These are phyloP conservation scores for Nothura maculosa DNA, from an alignment of 2,797 vertebrate species.

Conservation along the genomic window DNA sequence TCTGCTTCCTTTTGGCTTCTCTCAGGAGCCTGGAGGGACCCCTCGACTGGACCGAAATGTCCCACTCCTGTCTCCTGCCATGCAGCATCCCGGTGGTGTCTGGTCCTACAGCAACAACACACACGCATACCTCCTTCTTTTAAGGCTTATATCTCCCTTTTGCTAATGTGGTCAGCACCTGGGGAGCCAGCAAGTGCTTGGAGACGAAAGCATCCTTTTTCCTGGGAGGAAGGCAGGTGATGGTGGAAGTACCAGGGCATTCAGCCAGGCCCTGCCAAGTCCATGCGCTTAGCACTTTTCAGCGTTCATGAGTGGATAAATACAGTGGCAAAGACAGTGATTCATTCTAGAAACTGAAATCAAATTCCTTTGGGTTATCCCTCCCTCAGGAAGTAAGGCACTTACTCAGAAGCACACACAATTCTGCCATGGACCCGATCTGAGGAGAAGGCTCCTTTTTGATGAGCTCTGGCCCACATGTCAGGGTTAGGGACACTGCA, in stretches of 20 bases:
- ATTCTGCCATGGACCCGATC: not conserved
- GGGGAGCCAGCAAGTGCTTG: not conserved
- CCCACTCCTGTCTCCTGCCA: fast-evolving
- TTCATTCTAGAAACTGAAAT: fast-evolving
- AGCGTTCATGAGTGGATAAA: not conserved
- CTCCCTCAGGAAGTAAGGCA: fast-evolving
- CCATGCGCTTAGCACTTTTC: not conserved
- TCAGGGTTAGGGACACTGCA: fast-evolving
- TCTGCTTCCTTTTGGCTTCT: not conserved
- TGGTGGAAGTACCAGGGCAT: fast-evolving
- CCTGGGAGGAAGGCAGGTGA: not conserved
- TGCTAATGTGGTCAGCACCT: fast-evolving
- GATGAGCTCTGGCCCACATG: fast-evolving
- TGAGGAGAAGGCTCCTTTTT: not conserved
- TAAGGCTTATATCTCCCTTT: not conserved
- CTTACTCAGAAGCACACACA: not conserved
- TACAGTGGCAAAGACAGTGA: not conserved
- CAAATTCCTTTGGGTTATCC: not conserved
- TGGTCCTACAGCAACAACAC: fast-evolving
- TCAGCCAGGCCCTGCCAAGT: fast-evolving
- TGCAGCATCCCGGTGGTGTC: fast-evolving
- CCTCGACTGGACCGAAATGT: not conserved
- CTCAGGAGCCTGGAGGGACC: fast-evolving
- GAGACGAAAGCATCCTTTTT: fast-evolving
- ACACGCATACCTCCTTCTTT: not conserved